Evolutionary conservation across 2,888 invertebrate genomes (phyloP).

Genomic region (Micropterix aruncella): DNA sequence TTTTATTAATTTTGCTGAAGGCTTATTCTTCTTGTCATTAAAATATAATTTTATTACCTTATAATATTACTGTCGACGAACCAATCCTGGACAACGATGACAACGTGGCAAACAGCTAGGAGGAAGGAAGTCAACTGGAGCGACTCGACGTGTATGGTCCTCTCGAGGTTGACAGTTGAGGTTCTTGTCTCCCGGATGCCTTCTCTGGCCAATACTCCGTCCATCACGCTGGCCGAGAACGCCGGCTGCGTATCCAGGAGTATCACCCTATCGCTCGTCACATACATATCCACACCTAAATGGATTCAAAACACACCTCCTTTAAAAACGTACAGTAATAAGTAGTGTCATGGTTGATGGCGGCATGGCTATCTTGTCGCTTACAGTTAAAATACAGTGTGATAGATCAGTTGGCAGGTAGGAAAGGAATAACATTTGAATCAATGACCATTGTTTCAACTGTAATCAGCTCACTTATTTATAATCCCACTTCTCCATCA

Average conservation of each 20-base stretch:
- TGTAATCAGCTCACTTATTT: too few species aligned
- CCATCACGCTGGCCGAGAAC: conserved; percentile 60
- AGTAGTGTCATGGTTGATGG: too few species aligned
- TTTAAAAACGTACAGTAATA: too few species aligned
- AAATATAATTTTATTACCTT: conserved; percentile 36
- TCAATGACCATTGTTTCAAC: too few species aligned
- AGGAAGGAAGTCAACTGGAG: conserved; percentile 72
- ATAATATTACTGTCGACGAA: conserved; percentile 71
- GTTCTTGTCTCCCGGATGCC: conserved; percentile 34
- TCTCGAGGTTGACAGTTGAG: conserved; percentile 47
- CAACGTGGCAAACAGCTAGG: conserved; percentile 79
- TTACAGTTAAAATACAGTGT: too few species aligned
- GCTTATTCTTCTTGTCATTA: neutral
- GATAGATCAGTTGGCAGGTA: too few species aligned
- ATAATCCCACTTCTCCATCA: too few species aligned
- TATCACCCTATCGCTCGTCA: conserved; percentile 62
- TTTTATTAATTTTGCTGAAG: neutral
- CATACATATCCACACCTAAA: conserved; percentile 55
- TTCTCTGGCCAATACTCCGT: conserved; percentile 31
- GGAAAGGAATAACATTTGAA: too few species aligned
- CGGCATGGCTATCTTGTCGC: too few species aligned
- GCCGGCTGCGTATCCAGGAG: conserved; percentile 81
- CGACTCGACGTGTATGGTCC: conserved; percentile 50
- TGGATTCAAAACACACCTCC: too few species aligned
- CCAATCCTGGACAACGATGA: conserved; percentile 83